Evolutionary conservation across 2,113 vertebrate species (phyloP).

Genomic region (Rhynchopsitta pachyrhyncha): DNA sequence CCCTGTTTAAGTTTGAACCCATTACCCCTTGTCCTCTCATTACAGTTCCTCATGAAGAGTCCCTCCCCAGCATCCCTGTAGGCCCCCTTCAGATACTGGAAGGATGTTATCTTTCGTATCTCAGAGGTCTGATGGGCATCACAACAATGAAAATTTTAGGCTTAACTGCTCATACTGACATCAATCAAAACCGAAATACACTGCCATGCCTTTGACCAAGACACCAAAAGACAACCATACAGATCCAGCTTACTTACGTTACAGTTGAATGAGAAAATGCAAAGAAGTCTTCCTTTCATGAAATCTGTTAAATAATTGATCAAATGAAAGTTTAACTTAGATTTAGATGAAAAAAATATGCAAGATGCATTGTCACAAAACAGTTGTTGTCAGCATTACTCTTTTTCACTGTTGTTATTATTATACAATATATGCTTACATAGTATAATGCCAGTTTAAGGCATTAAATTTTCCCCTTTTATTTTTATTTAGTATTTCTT

Average conservation of each 20-base stretch:
- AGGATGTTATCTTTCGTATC: not conserved
- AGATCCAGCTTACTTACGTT: not conserved
- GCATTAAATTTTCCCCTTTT: not conserved
- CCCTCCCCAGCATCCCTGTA: too few relatives aligned
- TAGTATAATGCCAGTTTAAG: not conserved
- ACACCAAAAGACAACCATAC: not conserved
- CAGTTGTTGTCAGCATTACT: not conserved
- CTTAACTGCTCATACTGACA: not conserved
- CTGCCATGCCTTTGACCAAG: not conserved
- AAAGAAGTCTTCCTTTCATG: not conserved
- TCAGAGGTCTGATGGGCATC: not conserved
- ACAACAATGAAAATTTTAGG: not conserved
- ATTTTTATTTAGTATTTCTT: not conserved
- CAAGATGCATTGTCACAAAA: not conserved
- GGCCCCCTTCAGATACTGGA: too few relatives aligned
- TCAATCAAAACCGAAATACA: not conserved
- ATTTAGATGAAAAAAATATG: not conserved
- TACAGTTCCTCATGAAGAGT: too few relatives aligned
- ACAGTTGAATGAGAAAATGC: not conserved
- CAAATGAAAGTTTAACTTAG: not conserved
- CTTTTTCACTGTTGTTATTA: not conserved
- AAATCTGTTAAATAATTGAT: conserved; percentile 6
- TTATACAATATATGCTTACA: not conserved
- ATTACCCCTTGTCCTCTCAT: too few relatives aligned
- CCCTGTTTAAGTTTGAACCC: too few relatives aligned